These are phyloP conservation scores for Iguana delicatissima DNA, from an alignment of 2,797 vertebrate species.

Conservation along the genomic window DNA sequence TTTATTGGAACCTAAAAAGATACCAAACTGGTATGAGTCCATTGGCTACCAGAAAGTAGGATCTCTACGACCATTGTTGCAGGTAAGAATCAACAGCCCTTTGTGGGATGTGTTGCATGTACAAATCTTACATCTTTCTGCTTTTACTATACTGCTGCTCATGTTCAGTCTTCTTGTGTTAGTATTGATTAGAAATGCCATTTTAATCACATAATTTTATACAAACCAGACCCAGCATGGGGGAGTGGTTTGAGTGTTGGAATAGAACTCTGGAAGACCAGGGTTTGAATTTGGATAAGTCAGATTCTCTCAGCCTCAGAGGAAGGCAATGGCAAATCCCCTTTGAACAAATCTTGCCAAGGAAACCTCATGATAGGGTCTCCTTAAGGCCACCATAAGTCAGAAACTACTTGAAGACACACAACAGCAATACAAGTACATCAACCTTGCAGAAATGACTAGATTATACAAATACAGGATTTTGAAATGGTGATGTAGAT, in stretches of 20 bases:
- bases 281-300: no score
- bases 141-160: neutral
- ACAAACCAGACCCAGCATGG: neutral
- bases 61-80: slow-evolving; percentile 90
- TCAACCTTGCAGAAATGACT: neutral
- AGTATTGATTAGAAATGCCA: neutral
- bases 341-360: no score
- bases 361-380: no score
- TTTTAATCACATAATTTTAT: slow-evolving; percentile 21
- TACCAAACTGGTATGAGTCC: slow-evolving; percentile 83
- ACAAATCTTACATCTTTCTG: neutral
- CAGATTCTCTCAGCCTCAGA: no score
- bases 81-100: slow-evolving; percentile 81
- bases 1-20: slow-evolving; percentile 84
- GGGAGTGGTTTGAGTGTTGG: no score
- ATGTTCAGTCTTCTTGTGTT: neutral
- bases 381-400: no score
- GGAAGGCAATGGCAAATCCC: no score
- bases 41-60: slow-evolving; percentile 87
- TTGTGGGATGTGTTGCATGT: neutral
- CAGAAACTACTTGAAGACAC: no score
- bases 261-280: no score
- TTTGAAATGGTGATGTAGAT: slow-evolving; percentile 37
- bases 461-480: accelerated
- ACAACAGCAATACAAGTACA: slow-evolving; percentile 7